Percentiles rank a stretch among this genome's conserved stretches.
These are phyloP conservation scores for Drosophila nebulosa DNA, from an alignment of 1,140 invertebrate genomes.

Conservation along the genomic window DNA sequence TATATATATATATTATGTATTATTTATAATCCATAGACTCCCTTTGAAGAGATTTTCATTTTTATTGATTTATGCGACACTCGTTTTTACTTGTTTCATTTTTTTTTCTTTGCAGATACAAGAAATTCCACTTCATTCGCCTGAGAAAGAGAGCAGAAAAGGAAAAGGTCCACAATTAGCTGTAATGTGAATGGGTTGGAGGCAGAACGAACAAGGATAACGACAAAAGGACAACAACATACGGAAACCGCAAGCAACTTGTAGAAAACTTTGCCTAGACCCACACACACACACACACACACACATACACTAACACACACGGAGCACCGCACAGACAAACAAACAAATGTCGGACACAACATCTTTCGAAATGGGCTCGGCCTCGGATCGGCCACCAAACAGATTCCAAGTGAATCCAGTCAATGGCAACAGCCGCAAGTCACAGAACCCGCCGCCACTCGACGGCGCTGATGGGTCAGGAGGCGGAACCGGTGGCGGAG, in stretches of 20 bases:
- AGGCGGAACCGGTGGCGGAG: not conserved
- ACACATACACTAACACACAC: constrained; percentile 12
- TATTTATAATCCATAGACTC: not conserved
- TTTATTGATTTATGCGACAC: constrained; percentile 34
- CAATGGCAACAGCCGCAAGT: constrained; percentile 66
- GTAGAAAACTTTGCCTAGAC: not conserved
- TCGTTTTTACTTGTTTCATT: not conserved
- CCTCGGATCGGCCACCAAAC: constrained; percentile 70
- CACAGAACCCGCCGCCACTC: constrained; percentile 25
- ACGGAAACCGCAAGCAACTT: constrained; percentile 42
- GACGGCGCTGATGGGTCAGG: constrained; percentile 7
- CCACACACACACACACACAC: constrained; percentile 4
- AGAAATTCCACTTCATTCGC: constrained; percentile 13
- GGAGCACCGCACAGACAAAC: not conserved
- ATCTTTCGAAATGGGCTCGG: constrained; percentile 76
- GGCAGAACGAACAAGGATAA: constrained; percentile 4
- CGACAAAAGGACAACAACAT: constrained; percentile 4
- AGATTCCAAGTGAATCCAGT: constrained; percentile 81
- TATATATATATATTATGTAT: not conserved
- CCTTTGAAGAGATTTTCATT: constrained; percentile 27
- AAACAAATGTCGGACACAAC: constrained; percentile 67
- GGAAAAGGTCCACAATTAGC: constrained; percentile 32
- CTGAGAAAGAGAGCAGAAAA: constrained; percentile 18
- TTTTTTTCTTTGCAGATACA: constrained; percentile 21
- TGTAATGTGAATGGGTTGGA: constrained; percentile 42